A percentile compares a stretch with the other conserved stretches of the same genome.
Conservation (phyloP, 2,797 vertebrate genomes). For the Molossus molossus region DNA sequence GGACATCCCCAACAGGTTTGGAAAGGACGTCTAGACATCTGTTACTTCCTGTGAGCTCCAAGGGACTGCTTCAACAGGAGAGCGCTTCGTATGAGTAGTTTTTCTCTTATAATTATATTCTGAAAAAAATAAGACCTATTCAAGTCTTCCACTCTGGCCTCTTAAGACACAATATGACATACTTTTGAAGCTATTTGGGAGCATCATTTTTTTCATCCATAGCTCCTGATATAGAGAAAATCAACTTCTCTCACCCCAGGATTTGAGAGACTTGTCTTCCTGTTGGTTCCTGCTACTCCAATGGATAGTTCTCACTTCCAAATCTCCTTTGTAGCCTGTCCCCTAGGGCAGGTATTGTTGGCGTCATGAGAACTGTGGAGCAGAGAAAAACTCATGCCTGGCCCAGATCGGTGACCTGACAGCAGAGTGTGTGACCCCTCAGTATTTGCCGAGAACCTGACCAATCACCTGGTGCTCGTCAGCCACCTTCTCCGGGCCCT, state of each 20-base stretch:
- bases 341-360: background rate
- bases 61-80: background rate
- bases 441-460: background rate
- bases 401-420: background rate
- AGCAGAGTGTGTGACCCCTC: background rate
- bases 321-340: background rate
- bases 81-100: background rate
- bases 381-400: background rate
- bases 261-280: background rate
- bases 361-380: background rate
- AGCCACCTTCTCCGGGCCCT: background rate
- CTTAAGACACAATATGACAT: background rate
- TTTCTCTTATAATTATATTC: conserved; percentile 3
- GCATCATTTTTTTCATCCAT: background rate
- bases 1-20: background rate
- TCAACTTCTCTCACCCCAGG: background rate
- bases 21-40: background rate
- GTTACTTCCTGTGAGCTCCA: background rate
- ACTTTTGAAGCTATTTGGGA: background rate
- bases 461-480: background rate
- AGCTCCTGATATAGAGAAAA: background rate
- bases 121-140: conserved; percentile 34
- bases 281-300: background rate
- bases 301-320: background rate
- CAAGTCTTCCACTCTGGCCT: background rate